Evolutionary conservation across 2,888 invertebrate species (phyloP).

Genomic region (Sthenelais limicola): DNA sequence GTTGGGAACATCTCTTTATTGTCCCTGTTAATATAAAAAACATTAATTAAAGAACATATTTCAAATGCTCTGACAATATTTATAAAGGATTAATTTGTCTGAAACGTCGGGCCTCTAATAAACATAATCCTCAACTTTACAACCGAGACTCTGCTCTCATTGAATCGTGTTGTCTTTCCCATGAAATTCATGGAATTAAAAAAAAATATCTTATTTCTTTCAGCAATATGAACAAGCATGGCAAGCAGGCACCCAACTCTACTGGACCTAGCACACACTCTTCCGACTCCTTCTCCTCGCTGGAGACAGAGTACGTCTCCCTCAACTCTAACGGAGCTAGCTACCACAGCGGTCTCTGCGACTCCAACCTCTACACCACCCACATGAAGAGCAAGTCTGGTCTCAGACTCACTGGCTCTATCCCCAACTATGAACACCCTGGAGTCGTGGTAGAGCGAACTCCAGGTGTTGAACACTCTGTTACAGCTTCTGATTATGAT

Average conservation of each 20-base stretch:
- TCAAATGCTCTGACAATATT: too few species aligned
- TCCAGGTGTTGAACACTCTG: conserved; percentile 21
- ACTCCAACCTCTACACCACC: conserved; percentile 1
- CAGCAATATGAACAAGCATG: conserved; percentile 8
- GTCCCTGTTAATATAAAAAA: too few species aligned
- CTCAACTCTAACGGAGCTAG: conserved; percentile 11
- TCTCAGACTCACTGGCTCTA: neutral
- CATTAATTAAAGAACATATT: too few species aligned
- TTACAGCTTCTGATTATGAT: conserved; percentile 11
- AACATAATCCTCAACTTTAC: too few species aligned
- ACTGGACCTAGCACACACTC: neutral
- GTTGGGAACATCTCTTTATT: too few species aligned
- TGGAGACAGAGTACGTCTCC: conserved; percentile 28
- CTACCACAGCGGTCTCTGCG: conserved; percentile 1
- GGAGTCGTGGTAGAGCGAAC: conserved; percentile 9
- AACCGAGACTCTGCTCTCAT: too few species aligned
- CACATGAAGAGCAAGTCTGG: neutral
- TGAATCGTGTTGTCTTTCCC: too few species aligned
- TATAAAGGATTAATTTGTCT: too few species aligned
- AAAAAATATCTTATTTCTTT: neutral
- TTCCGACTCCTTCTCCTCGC: conserved; percentile 9
- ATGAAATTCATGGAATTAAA: neutral
- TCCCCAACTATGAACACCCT: neutral
- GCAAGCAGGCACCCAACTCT: neutral
- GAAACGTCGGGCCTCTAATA: too few species aligned